Conservation (phyloP, 2,113 vertebrate species). For the Epinephelus moara region DNA sequence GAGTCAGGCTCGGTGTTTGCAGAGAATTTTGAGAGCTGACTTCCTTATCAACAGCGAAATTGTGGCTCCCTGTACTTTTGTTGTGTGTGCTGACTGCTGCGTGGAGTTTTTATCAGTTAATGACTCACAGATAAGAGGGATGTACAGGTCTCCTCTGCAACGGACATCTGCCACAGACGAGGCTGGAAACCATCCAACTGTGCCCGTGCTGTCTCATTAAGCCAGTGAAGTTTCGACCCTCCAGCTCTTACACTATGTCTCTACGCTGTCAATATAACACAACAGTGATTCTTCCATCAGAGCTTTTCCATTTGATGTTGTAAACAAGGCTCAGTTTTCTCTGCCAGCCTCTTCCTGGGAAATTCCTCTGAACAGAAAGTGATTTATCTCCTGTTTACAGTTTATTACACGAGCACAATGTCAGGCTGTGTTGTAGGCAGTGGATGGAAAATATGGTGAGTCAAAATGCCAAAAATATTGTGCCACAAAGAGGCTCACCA, state of each 20-base stretch:
- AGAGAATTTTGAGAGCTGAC: constrained; percentile 2
- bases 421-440: background rate
- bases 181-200: constrained; percentile 47
- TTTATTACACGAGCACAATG: background rate
- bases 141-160: constrained; percentile 56
- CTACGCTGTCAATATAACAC: background rate
- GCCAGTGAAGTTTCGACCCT: background rate
- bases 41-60: constrained; percentile 45
- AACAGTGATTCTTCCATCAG: background rate
- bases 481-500: background rate
- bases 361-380: constrained; percentile 9
- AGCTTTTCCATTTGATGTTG: background rate
- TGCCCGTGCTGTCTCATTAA: background rate
- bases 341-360: background rate
- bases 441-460: background rate
- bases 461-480: background rate
- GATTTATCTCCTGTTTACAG: background rate
- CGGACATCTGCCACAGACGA: constrained; percentile 61
- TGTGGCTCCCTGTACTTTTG: constrained; percentile 5
- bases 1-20: background rate
- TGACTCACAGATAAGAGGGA: constrained; percentile 68
- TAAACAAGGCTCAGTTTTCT: background rate
- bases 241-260: background rate
- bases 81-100: constrained; percentile 14
- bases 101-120: constrained; percentile 71